A percentile compares a stretch with the other conserved stretches of the same genome.
Evolutionary conservation across 2,888 invertebrate genomes (phyloP).

Genomic region (Melanostoma scalare): DNA sequence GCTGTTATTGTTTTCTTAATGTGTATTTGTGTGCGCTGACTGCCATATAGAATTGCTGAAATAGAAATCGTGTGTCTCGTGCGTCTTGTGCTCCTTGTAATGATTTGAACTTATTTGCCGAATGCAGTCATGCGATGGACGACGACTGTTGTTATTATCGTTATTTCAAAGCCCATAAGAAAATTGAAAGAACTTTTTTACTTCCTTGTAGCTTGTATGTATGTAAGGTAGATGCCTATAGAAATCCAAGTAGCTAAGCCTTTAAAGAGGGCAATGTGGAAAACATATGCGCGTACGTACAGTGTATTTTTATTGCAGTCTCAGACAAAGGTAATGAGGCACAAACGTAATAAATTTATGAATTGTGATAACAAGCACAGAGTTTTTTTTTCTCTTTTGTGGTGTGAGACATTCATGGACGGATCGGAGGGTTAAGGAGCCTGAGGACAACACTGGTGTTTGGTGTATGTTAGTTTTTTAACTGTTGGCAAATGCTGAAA

Average conservation of each 20-base stretch:
- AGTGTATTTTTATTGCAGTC: constrained; percentile 65
- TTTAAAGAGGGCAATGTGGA: constrained; percentile 11
- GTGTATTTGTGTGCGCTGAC: constrained; percentile 29
- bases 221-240: no score
- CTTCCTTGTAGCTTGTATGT: no score
- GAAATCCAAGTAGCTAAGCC: no score
- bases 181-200: neutral
- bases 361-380: constrained; percentile 70
- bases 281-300: constrained; percentile 61
- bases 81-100: constrained; percentile 37
- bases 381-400: constrained; percentile 21
- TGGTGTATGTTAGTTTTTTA: no score
- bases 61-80: constrained; percentile 32
- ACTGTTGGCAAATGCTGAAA: no score
- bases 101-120: constrained; percentile 69
- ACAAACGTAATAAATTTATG: constrained; percentile 74
- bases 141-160: constrained; percentile 55
- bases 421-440: neutral
- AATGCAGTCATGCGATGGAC: constrained; percentile 70
- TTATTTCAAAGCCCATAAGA: constrained; percentile 23
- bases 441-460: neutral
- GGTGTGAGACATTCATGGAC: neutral
- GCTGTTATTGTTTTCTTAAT: constrained; percentile 44
- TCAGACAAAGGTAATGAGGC: constrained; percentile 73
- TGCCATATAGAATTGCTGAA: constrained; percentile 59